phyloP scores from a whole-genome alignment of 2,888 invertebrate species.

The Phytoseiulus persimilis region DNA sequence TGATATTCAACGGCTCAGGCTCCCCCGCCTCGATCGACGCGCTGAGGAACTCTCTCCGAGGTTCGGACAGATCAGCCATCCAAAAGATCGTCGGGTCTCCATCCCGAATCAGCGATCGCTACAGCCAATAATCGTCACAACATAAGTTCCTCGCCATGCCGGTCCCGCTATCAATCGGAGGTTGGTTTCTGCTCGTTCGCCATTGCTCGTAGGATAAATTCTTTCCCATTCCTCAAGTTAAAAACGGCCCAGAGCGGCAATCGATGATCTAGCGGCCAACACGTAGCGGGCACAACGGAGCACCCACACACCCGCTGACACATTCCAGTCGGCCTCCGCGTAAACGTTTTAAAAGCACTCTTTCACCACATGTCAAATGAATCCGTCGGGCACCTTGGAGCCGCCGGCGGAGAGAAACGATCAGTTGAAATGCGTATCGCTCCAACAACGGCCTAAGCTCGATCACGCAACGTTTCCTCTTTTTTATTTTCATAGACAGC shows the following conservation, averaged over 20 bases:
- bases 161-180: too few relatives aligned
- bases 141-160: too few relatives aligned
- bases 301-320: slow-evolving; percentile 1
- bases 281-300: background rate
- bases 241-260: background rate
- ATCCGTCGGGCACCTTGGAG: background rate
- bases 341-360: slow-evolving; percentile 5
- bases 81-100: too few relatives aligned
- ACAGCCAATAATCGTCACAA: too few relatives aligned
- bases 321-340: slow-evolving; percentile 5
- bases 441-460: background rate
- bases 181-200: background rate
- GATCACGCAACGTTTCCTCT: background rate
- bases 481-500: background rate
- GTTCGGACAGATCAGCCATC: too few relatives aligned
- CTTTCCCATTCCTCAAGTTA: background rate
- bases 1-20: too few relatives aligned
- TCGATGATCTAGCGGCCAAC: background rate
- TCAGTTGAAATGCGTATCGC: background rate
- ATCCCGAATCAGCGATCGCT: too few relatives aligned
- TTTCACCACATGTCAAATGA: slow-evolving; percentile 5
- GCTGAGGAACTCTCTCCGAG: too few relatives aligned
- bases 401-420: background rate
- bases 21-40: too few relatives aligned
- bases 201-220: background rate